These are phyloP conservation scores for Herminia tarsipennalis DNA, from an alignment of 2,888 invertebrate species.

Conservation along the genomic window DNA sequence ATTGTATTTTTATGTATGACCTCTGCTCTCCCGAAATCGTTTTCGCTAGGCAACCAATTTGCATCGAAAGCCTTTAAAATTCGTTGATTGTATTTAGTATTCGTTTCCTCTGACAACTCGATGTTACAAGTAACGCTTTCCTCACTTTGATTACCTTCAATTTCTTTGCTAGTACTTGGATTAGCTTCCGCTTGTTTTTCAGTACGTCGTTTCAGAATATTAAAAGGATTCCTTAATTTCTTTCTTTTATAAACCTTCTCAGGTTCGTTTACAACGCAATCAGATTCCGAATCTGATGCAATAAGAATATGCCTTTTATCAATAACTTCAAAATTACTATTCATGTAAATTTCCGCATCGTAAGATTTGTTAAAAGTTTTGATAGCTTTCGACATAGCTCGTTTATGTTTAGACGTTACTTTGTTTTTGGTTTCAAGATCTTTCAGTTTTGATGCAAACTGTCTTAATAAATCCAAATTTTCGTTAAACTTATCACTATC, in stretches of 20 bases:
- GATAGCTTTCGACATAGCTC: slow-evolving; percentile 67
- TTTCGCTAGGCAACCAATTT: slow-evolving; percentile 62
- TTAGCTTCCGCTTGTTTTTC: slow-evolving; percentile 28
- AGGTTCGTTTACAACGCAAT: slow-evolving; percentile 56
- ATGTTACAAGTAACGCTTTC: slow-evolving; percentile 5
- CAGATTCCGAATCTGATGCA: slow-evolving; percentile 70
- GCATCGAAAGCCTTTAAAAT: slow-evolving; percentile 48
- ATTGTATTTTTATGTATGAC: slow-evolving; percentile 44
- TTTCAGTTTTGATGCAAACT: slow-evolving; percentile 60
- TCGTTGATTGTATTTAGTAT: slow-evolving; percentile 36
- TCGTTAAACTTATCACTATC: slow-evolving; percentile 46
- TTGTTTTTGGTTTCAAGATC: slow-evolving; percentile 54
- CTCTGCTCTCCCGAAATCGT: slow-evolving; percentile 72
- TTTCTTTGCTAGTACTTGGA: slow-evolving; percentile 29
- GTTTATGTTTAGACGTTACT: slow-evolving; percentile 58
- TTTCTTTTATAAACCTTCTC: slow-evolving; percentile 45
- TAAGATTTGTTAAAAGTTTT: slow-evolving; percentile 72
- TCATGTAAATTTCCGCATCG: slow-evolving; percentile 67
- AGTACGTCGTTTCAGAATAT: slow-evolving; percentile 62
- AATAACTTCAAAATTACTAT: slow-evolving; percentile 56
- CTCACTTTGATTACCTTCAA: slow-evolving; percentile 9
- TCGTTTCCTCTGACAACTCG: slow-evolving; percentile 10
- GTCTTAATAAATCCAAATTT: slow-evolving; percentile 58
- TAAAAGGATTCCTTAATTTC: slow-evolving; percentile 72
- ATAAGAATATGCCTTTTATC: slow-evolving; percentile 62